Evolutionary conservation across 2,888 invertebrate genomes (phyloP), one percentile per base, ranked within the genome.

Genomic region (Philonicus albiceps): DNA sequence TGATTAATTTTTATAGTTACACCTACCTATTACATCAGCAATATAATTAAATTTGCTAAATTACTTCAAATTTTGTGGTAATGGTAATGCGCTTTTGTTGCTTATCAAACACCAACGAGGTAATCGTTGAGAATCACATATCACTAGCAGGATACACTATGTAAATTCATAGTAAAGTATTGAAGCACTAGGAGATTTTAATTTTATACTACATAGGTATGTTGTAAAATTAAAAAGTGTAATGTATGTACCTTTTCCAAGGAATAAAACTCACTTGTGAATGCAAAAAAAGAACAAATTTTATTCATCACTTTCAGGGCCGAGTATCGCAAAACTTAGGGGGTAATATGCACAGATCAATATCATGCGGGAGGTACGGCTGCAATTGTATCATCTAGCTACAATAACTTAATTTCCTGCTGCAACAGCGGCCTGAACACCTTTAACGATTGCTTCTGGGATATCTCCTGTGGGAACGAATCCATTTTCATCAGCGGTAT

Each of bases 401-500:
- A 64, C 11, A 2, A 7, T 7, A 4, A 7, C 43, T 55, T 55
- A 53, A 1, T 64, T 8, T 11, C 2, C 27, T 3, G 22, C 64
- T 27, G n/a, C 27, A 5, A 64, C 90, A 64, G 91, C 92, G 8
- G 90, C 90, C 49, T 89, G 88, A 34, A 92, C 92, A 11, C 89
- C 90, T 3, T 90, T 89, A 0, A 91, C 89, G 40, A 92, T 92
- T 30, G 91, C 90, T 11, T 90, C 88, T 83, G 90, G 89, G 49
- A 92, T 91, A 1, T 89, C 88, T 5, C 92, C 91, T 11, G 89
- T 88, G 31, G 92, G 92, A 8, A 92, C 92, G 78, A 92, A 92
- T 40, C 92, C 92, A 87, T 92, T 91, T 55, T 89, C 89, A 80
- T 91, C 92, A 13, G 92, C 92, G 0, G 92, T 92, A 64, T 92